Conservation (phyloP, 1,140 invertebrate genomes). For the Thaumetopoea pityocampa region DNA sequence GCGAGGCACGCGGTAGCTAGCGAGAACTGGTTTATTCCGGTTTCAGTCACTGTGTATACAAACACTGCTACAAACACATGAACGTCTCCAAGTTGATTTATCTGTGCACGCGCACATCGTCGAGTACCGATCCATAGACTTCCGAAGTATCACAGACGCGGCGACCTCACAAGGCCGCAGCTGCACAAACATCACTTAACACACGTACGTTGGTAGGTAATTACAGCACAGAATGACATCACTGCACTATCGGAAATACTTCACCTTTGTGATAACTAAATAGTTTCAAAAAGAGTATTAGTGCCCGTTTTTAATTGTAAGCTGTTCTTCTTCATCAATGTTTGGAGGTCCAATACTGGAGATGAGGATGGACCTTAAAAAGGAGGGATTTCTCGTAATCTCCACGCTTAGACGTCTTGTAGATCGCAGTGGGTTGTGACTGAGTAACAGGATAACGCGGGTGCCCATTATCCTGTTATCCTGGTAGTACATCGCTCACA, state of each 20-base stretch:
- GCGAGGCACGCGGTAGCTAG: too few relatives aligned
- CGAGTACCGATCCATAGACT: constrained; percentile 12
- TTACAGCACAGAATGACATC: constrained; percentile 57
- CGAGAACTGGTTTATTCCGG: too few relatives aligned
- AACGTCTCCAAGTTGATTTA: too few relatives aligned
- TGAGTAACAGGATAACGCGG: too few relatives aligned
- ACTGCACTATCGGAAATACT: constrained; percentile 31
- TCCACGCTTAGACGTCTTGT: too few relatives aligned
- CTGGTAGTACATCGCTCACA: too few relatives aligned
- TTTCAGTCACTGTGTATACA: too few relatives aligned
- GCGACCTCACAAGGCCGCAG: constrained; percentile 57
- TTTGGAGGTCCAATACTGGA: constrained; percentile 17
- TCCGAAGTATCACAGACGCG: constrained; percentile 12
- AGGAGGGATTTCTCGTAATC: too few relatives aligned
- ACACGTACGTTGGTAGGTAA: constrained; percentile 38
- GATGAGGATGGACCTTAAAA: too few relatives aligned
- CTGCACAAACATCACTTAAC: constrained; percentile 45
- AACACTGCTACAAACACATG: too few relatives aligned
- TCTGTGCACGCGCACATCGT: constrained; percentile 5
- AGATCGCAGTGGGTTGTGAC: too few relatives aligned
- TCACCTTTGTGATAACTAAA: constrained; percentile 13
- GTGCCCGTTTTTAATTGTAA: neutral
- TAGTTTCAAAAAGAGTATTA: neutral
- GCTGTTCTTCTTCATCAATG: constrained; percentile 4
- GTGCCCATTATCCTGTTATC: too few relatives aligned